A percentile compares a stretch with the other conserved stretches of the same genome.
Evolutionary conservation across 2,797 vertebrate genomes (phyloP).

Genomic region (Hafferia zeledoni): DNA sequence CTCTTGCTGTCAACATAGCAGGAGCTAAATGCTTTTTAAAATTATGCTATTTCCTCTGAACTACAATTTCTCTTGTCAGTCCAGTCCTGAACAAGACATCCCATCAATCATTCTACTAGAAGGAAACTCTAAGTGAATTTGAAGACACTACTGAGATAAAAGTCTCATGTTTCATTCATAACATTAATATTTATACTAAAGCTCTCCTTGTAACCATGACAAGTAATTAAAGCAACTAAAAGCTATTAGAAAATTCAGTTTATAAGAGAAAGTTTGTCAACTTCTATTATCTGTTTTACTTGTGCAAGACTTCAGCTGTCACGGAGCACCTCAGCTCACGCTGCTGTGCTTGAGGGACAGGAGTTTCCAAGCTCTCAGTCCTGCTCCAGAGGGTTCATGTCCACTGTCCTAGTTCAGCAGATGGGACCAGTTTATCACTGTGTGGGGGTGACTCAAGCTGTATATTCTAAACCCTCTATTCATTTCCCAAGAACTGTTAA

Average conservation of each 20-base stretch:
- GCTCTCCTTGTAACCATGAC: not conserved
- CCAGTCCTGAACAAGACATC: not conserved
- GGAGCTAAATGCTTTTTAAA: not conserved
- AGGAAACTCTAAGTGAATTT: not conserved
- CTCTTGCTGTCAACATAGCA: not conserved
- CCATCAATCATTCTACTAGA: not conserved
- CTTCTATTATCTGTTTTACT: not conserved
- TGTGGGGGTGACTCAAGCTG: no score
- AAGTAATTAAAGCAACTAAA: conserved; percentile 37
- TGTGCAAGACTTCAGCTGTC: not conserved
- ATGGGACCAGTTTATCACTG: no score
- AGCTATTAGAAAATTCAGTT: not conserved
- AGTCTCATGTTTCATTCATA: conserved; percentile 19
- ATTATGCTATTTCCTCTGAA: not conserved
- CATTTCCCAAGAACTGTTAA: no score
- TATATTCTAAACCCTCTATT: no score
- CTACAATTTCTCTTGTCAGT: not conserved
- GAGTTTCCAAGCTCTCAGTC: not conserved
- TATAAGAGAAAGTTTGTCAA: not conserved
- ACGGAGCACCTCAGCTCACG: not conserved
- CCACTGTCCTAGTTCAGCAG: not conserved
- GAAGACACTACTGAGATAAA: not conserved
- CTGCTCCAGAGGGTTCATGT: not conserved
- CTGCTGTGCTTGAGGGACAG: not conserved
- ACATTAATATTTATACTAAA: conserved; percentile 32